Conservation (phyloP, 2,113 vertebrate species). For the Haemorhous mexicanus region DNA sequence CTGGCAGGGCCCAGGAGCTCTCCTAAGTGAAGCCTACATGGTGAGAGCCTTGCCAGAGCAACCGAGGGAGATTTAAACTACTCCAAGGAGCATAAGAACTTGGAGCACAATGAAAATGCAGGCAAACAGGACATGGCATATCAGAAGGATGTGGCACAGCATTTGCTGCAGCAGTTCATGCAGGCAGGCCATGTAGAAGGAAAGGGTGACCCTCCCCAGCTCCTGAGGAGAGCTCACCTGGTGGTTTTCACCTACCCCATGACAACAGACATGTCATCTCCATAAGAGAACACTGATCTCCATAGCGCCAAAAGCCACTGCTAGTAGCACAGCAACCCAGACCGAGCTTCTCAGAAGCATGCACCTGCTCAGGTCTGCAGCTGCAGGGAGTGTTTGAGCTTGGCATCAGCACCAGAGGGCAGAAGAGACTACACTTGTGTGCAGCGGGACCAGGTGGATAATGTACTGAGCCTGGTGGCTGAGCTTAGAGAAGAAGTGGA, state of each 20-base stretch:
- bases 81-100: neutral
- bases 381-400: neutral
- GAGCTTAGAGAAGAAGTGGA: neutral
- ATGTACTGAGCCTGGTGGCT: neutral
- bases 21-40: too few species aligned
- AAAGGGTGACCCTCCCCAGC: neutral
- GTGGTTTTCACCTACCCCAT: neutral
- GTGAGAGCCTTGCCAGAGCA: neutral
- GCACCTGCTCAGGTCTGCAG: neutral
- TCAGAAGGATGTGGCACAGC: neutral
- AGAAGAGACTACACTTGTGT: neutral
- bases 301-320: neutral
- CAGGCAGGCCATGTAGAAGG: neutral
- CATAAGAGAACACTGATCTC: neutral
- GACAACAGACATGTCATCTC: neutral
- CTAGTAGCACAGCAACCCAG: neutral
- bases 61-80: fast-evolving
- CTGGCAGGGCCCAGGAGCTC: neutral
- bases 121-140: neutral
- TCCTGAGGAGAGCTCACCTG: neutral
- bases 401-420: neutral
- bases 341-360: neutral
- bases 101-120: neutral
- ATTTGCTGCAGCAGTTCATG: neutral
- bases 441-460: neutral